Conservation (phyloP, 2,113 vertebrate species). For the Pedetes capensis region DNA sequence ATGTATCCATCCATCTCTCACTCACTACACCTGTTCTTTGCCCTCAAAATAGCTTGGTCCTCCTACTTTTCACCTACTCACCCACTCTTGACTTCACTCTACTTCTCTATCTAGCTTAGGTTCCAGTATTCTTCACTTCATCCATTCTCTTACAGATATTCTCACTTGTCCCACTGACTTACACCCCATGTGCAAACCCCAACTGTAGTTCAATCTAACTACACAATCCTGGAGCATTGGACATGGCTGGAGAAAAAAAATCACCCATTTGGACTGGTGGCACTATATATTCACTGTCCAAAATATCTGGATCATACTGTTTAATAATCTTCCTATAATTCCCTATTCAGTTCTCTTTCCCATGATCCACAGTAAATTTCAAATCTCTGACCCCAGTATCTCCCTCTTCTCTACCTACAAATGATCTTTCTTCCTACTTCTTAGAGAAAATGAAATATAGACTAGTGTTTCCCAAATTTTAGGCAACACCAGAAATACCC, state of each 20-base stretch:
- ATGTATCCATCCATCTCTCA: background rate
- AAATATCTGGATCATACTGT: conserved; percentile 21
- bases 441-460: conserved; percentile 36
- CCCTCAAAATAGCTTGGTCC: background rate
- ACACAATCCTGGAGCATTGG: background rate
- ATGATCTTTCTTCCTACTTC: background rate
- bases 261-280: background rate
- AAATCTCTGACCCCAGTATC: conserved; percentile 7
- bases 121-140: too few species aligned
- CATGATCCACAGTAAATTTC: background rate
- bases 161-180: background rate
- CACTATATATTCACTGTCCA: conserved; percentile 36
- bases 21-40: conserved; percentile 19
- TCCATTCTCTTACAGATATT: conserved; percentile 15
- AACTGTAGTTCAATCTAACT: conserved; percentile 1
- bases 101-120: too few species aligned
- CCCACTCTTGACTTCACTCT: too few species aligned
- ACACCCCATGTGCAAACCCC: background rate
- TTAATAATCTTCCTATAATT: background rate
- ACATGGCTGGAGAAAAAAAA: background rate
- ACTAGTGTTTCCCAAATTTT: conserved; percentile 12
- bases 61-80: conserved; percentile 4
- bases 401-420: conserved; percentile 17
- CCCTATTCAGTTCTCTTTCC: background rate
- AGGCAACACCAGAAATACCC: background rate